Evolutionary conservation across 2,888 invertebrate genomes (phyloP), one percentile per base, ranked within the genome.

Genomic region (Philhelius pedissequus): DNA sequence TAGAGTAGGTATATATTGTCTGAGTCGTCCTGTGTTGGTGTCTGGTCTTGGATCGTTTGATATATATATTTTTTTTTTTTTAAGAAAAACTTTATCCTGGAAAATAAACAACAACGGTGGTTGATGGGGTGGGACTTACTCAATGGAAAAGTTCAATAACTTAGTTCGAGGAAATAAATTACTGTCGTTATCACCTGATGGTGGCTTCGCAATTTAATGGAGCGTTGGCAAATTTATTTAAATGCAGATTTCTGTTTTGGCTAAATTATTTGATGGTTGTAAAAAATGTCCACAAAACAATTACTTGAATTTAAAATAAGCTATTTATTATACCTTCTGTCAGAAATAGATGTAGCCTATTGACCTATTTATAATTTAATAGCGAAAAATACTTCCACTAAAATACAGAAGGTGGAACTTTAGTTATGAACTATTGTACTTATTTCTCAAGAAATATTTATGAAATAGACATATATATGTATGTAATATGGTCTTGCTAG

Each of bases 101-200:
- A 35, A 60, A 40, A 27, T 4, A 32, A 32, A 45, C 6, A 45
- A 30, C 54, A 69, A 73, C 11, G 4, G 3, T 0, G 43, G 43
- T 18, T 8, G 45, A 13, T 48, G 22, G 22, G 3, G 18, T 13
- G n/a, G n/a, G 7, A 22, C 25, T 25, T 48, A n/a, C 48, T 48
- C 13, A 48, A 48, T 25, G 48, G 22, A 48, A 48, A 48, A 48
- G 25, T 83, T 74, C 78, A 74, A 83, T 70, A 69, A 43, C 83
- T 74, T 8, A 13, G 25, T 48, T 22, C 7, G 27, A 32, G 9
- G 56, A 50, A 35, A 79, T 83, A 64, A 79, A 83, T 83, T 69
- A 64, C 43, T 56, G 69, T 74, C 50, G 50, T 78, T 78, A 74
- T 74, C 78, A 74, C 69, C 48, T 64, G 58, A 4, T 54, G 18